Evolutionary conservation across 2,888 invertebrate species (phyloP).

Genomic region (Mimas tiliae): DNA sequence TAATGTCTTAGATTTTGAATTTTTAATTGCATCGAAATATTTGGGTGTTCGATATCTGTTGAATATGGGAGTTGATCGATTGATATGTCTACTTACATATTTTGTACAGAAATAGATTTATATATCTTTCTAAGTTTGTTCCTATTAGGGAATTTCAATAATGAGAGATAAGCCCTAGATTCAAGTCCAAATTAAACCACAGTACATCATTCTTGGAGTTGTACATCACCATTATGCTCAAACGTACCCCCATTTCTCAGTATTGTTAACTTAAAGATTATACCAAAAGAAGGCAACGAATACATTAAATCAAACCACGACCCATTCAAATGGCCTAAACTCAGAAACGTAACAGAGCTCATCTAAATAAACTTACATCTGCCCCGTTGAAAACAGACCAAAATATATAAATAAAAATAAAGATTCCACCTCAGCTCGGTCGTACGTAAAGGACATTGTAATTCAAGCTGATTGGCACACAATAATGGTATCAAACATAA

Average conservation of each 20-base stretch:
- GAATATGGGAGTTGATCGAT: background rate
- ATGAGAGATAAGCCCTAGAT: background rate
- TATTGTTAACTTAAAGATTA: constrained; percentile 17
- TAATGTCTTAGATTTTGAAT: constrained; percentile 23
- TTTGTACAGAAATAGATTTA: no score
- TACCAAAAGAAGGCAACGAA: background rate
- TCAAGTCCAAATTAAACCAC: background rate
- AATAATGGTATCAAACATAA: constrained; percentile 84
- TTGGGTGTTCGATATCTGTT: background rate
- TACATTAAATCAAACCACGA: constrained; percentile 14
- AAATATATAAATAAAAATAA: constrained; percentile 74
- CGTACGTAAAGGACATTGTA: constrained; percentile 82
- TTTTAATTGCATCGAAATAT: background rate
- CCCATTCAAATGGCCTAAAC: constrained; percentile 23
- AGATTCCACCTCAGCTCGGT: constrained; percentile 77
- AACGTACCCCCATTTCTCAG: constrained; percentile 1
- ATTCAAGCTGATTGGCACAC: constrained; percentile 84
- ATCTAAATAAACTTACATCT: constrained; percentile 64
- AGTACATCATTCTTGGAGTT: background rate
- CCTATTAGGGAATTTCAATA: background rate
- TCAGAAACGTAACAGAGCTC: constrained; percentile 23
- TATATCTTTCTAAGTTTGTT: no score
- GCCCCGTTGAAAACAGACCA: constrained; percentile 74
- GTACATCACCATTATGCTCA: background rate
- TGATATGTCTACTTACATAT: background rate